A percentile compares a stretch with the other conserved stretches of the same genome.
Conservation (phyloP, 1,140 invertebrate genomes). For the Neotoxoptera formosana region DNA sequence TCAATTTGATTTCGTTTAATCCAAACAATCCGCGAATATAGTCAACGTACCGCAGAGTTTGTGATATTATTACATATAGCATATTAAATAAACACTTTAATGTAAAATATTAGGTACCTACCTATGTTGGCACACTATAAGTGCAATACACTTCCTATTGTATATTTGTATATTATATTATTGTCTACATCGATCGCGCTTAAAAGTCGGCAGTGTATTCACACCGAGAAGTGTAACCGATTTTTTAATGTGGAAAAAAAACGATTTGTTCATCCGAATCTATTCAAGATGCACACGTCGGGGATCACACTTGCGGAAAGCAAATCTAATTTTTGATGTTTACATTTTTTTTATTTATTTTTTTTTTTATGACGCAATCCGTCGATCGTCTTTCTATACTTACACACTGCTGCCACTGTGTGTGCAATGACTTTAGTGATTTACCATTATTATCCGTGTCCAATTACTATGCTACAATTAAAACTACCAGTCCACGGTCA, state of each 20-base stretch:
- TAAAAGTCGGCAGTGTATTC: background rate
- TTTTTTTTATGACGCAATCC: background rate
- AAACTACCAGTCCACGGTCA: background rate
- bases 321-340: conserved; percentile 41
- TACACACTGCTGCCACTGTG: background rate
- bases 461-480: conserved; percentile 25
- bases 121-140: too few species aligned
- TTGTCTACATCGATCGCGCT: background rate
- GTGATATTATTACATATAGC: background rate
- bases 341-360: conserved; percentile 10
- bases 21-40: background rate
- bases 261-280: conserved; percentile 29
- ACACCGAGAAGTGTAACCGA: conserved; percentile 2
- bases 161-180: background rate
- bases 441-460: conserved; percentile 21
- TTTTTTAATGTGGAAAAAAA: background rate
- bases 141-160: too few species aligned
- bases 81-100: background rate
- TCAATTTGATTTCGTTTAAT: too few species aligned
- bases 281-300: conserved; percentile 18
- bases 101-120: background rate
- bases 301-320: conserved; percentile 46
- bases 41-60: background rate
- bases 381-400: background rate
- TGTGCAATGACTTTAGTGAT: conserved; percentile 22